These are phyloP conservation scores for Fistularia tabacaria DNA, from an alignment of 2,797 vertebrate genomes.

Conservation along the genomic window DNA sequence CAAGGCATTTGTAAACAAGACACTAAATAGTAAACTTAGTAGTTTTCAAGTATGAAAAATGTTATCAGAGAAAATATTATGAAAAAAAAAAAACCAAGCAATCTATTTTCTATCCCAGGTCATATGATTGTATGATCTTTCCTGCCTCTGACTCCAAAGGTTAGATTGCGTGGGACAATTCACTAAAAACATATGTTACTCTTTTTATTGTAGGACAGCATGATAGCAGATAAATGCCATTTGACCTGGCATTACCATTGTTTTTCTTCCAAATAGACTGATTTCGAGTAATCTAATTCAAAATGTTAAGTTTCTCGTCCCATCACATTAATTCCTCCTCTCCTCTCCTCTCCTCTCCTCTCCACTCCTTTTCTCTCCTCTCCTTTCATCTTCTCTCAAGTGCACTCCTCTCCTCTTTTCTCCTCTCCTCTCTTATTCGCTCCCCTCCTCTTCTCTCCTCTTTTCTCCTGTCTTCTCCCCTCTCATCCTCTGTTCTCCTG, in stretches of 20 bases:
- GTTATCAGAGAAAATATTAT: too few species aligned
- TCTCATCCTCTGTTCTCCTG: conserved; percentile 18
- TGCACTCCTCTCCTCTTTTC: conserved; percentile 1
- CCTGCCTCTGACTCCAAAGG: too few species aligned
- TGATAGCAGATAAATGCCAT: conserved; percentile 64
- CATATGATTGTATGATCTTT: conserved; percentile 20
- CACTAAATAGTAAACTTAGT: too few species aligned
- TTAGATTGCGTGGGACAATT: too few species aligned
- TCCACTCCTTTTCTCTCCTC: conserved; percentile 1
- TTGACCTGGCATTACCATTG: conserved; percentile 46
- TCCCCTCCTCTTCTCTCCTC: conserved; percentile 1
- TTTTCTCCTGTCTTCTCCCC: conserved; percentile 13
- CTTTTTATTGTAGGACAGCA: conserved; percentile 59
- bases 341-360: conserved; percentile 15
- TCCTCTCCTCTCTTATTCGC: conserved; percentile 6
- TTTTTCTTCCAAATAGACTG: conserved; percentile 59
- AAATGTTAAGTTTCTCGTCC: conserved; percentile 53
- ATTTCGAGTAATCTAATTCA: conserved; percentile 66
- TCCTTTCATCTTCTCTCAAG: conserved; percentile 6
- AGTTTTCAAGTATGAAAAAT: too few species aligned
- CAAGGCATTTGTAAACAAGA: too few species aligned
- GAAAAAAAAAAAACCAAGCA: too few species aligned
- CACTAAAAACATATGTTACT: too few species aligned
- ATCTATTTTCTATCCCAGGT: too few species aligned
- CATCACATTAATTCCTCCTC: too few species aligned